phyloP scores from a whole-genome alignment of 2,113 vertebrate genomes.

The Octodon degus region DNA sequence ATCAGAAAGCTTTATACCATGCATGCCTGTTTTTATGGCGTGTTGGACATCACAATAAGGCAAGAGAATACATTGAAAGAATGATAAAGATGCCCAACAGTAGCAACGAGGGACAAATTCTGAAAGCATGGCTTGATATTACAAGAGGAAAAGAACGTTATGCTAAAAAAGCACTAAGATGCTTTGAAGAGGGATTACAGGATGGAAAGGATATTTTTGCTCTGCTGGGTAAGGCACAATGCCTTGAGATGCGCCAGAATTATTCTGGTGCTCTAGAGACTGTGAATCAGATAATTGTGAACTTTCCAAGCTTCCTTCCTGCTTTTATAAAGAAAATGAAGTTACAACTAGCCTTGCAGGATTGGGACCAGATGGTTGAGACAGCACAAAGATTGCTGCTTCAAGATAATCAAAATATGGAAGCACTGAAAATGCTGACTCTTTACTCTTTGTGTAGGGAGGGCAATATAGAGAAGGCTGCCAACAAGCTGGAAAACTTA shows the following conservation, averaged over 20 bases:
- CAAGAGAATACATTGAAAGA: constrained; percentile 95
- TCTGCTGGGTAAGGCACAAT: constrained; percentile 97
- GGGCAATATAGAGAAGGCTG: constrained; percentile 91
- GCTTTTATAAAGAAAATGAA: constrained; percentile 98
- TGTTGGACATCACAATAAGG: constrained; percentile 95
- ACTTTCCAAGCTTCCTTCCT: constrained; percentile 92
- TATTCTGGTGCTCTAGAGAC: constrained; percentile 95
- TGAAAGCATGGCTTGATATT: constrained; percentile 97
- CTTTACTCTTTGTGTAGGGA: constrained; percentile 94
- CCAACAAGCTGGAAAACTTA: constrained; percentile 90
- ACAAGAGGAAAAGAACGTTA: constrained; percentile 94
- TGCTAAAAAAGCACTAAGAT: constrained; percentile 93
- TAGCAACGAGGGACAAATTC: constrained; percentile 94
- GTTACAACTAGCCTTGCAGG: constrained; percentile 93
- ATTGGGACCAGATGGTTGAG: constrained; percentile 96
- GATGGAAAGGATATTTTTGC: constrained; percentile 93
- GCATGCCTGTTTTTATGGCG: constrained; percentile 97
- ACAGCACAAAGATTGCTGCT: constrained; percentile 94
- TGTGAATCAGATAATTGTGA: constrained; percentile 94
- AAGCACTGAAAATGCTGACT: constrained; percentile 93
- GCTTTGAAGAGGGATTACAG: constrained; percentile 95
- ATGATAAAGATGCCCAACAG: constrained; percentile 96
- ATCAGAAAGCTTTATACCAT: constrained; percentile 92
- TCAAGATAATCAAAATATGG: constrained; percentile 93
- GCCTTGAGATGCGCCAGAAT: constrained; percentile 95